Evolutionary conservation across 2,113 vertebrate genomes (phyloP).

Genomic region (Parotia lawesii): DNA sequence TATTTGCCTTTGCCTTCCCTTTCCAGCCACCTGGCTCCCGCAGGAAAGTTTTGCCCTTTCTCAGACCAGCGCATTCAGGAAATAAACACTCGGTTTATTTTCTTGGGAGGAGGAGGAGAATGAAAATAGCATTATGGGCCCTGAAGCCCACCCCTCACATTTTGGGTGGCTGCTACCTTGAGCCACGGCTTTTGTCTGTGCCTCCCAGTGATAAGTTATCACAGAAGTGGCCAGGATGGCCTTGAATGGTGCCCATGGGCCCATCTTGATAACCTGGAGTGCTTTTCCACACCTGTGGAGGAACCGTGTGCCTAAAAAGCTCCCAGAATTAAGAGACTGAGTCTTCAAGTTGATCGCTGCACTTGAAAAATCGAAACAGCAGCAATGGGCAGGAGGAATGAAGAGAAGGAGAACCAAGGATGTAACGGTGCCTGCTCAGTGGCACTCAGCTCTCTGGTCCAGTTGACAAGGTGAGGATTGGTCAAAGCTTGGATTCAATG

Average conservation of each 20-base stretch:
- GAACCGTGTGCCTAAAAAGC: background rate
- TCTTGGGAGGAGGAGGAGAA: constrained; percentile 10
- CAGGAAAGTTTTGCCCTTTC: constrained; percentile 38
- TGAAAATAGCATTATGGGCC: background rate
- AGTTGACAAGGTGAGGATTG: background rate
- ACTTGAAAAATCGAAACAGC: background rate
- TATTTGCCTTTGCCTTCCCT: constrained; percentile 41
- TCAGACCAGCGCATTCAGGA: constrained; percentile 10
- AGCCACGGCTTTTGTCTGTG: background rate
- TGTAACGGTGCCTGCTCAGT: accelerated
- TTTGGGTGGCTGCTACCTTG: background rate
- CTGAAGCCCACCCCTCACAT: background rate
- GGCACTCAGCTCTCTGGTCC: background rate
- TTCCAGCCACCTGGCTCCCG: background rate
- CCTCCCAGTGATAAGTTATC: background rate
- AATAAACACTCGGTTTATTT: constrained; percentile 31
- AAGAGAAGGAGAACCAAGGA: background rate
- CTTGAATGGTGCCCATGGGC: background rate
- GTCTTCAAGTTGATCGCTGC: background rate
- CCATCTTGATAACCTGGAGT: background rate
- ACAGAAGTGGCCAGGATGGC: background rate
- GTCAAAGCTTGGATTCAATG: background rate
- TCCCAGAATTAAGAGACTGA: background rate
- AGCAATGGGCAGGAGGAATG: background rate
- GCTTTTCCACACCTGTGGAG: background rate